Conservation (phyloP, 2,888 invertebrate species). For the Ganaspis brasiliensis region DNA sequence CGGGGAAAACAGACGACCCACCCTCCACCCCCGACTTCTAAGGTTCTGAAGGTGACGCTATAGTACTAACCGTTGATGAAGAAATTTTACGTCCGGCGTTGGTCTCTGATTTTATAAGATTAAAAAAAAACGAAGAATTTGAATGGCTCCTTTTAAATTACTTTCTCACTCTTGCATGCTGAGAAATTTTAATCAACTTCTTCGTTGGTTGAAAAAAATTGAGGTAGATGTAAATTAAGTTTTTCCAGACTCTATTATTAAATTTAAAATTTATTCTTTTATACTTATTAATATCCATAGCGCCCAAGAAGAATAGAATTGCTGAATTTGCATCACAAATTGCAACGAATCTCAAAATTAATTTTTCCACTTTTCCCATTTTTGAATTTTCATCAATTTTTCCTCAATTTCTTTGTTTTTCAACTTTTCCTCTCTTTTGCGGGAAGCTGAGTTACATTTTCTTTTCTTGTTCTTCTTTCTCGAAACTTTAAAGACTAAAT, state of each 20-base stretch:
- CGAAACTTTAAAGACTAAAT: not conserved
- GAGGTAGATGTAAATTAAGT: slow-evolving; percentile 23
- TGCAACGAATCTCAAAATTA: no score
- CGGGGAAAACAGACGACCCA: slow-evolving; percentile 55
- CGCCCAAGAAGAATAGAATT: not conserved
- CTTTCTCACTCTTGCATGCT: slow-evolving; percentile 33
- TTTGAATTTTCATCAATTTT: not conserved
- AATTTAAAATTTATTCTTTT: slow-evolving; percentile 19
- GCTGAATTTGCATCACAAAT: not conserved
- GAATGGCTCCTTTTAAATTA: slow-evolving; percentile 35
- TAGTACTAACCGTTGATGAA: slow-evolving; percentile 39
- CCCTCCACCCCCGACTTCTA: not conserved
- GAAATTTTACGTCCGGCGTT: slow-evolving; percentile 39
- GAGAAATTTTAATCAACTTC: slow-evolving; percentile 38
- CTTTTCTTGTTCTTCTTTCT: no score
- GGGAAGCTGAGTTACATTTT: no score
- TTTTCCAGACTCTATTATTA: slow-evolving; percentile 12
- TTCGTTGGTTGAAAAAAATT: slow-evolving; percentile 15
- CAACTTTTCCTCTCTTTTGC: no score
- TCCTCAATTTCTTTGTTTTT: no score
- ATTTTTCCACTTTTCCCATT: not conserved
- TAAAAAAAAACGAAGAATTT: slow-evolving; percentile 29
- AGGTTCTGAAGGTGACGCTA: slow-evolving; percentile 32
- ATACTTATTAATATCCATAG: slow-evolving; percentile 11
- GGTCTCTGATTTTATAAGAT: slow-evolving; percentile 40